Conservation (phyloP, 2,797 vertebrate species). For the Pseudopleuronectes americanus region DNA sequence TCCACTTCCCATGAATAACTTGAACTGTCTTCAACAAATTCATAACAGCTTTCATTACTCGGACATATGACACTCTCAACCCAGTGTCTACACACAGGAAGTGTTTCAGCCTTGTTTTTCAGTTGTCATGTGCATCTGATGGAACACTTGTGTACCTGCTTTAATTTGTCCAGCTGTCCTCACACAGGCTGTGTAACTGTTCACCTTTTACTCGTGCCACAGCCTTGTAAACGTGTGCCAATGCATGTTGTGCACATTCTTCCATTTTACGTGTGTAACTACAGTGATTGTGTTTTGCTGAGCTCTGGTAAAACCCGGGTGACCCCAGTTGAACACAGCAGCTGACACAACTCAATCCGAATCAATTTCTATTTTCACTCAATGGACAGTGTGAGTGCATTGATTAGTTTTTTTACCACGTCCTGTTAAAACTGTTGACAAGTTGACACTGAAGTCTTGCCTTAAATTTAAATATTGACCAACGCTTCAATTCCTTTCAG, state of each 20-base stretch:
- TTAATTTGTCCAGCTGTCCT: slow-evolving; percentile 3
- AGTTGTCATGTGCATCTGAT: neutral
- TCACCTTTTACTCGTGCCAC: neutral
- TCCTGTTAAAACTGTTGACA: no score
- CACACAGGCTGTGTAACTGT: neutral
- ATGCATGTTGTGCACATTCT: neutral
- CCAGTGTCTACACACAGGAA: no score
- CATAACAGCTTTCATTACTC: no score
- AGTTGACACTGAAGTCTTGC: no score
- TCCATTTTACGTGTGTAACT: slow-evolving; percentile 1
- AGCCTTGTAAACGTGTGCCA: slow-evolving; percentile 1
- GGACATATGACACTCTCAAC: no score
- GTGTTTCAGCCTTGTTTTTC: neutral
- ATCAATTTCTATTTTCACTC: no score
- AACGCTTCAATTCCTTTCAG: neutral
- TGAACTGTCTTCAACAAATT: no score
- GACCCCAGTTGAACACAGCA: neutral
- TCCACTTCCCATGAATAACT: no score
- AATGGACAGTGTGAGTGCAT: no score
- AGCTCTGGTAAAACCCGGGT: neutral
- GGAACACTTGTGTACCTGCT: neutral
- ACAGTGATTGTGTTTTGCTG: neutral
- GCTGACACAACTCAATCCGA: neutral
- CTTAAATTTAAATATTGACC: neutral
- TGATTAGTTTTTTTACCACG: no score